phyloP scores from a whole-genome alignment of 1,140 invertebrate species.

The Magallana ariakensis region DNA sequence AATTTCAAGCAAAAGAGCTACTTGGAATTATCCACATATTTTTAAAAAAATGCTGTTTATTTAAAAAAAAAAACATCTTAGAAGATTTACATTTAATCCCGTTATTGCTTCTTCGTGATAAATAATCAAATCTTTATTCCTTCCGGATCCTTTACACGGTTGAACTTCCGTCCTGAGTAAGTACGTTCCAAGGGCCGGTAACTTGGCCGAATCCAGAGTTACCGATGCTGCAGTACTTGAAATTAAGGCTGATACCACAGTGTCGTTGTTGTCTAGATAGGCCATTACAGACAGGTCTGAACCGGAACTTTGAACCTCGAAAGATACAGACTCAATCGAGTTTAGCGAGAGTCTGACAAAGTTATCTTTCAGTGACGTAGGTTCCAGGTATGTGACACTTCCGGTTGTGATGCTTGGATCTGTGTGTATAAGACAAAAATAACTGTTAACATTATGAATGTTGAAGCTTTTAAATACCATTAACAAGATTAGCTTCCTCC shows the following conservation, averaged over 20 bases:
- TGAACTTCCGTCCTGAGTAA: not conserved
- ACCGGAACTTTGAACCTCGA: not conserved
- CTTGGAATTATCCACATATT: too few species aligned
- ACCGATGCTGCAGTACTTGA: not conserved
- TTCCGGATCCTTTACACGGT: conserved; percentile 8
- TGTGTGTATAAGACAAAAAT: not conserved
- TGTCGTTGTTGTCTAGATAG: conserved; percentile 9
- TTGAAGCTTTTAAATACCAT: too few species aligned
- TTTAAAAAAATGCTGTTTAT: not conserved
- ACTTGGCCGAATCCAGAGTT: not conserved
- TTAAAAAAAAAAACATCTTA: not conserved
- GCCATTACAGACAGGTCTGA: not conserved
- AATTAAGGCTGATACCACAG: not conserved
- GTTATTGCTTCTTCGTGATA: conserved; percentile 38
- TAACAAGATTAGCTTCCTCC: too few species aligned
- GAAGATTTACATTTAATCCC: conserved; percentile 18
- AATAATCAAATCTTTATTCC: conserved; percentile 20
- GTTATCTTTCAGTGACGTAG: conserved; percentile 13
- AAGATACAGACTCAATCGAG: not conserved
- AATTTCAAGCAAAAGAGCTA: not conserved
- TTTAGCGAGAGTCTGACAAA: not conserved
- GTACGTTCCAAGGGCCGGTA: conserved; percentile 32
- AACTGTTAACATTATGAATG: too few species aligned
- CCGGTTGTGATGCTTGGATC: not conserved
- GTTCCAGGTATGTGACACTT: not conserved